These are phyloP conservation scores for Felis catus DNA, from an alignment of 2,113 vertebrate genomes.

Conservation along the genomic window DNA sequence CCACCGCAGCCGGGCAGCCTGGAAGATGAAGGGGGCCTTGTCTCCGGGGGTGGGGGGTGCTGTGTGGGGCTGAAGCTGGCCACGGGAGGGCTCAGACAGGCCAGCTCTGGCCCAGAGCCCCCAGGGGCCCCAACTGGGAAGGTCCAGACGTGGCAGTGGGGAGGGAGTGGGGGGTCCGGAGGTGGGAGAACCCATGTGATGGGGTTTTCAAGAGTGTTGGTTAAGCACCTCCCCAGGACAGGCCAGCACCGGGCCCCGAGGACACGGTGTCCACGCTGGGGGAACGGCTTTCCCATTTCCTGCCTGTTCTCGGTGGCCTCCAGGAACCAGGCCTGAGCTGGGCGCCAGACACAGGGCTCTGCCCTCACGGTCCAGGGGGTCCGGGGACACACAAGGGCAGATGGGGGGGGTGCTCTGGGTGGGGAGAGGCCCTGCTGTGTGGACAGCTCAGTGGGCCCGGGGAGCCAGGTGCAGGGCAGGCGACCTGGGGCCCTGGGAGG, in stretches of 20 bases:
- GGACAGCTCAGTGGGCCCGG: background rate
- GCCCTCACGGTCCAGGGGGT: background rate
- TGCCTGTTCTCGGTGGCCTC: background rate
- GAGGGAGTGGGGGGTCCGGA: background rate
- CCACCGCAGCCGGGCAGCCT: background rate
- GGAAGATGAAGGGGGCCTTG: background rate
- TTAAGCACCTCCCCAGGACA: background rate
- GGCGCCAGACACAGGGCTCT: background rate
- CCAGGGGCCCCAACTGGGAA: background rate
- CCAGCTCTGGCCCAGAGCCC: background rate
- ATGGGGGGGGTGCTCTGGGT: background rate
- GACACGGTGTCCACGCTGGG: accelerated
- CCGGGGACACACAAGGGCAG: background rate
- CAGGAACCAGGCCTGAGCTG: background rate
- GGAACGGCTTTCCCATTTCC: background rate
- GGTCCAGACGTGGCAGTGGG: background rate
- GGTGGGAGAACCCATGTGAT: accelerated
- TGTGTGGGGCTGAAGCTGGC: background rate
- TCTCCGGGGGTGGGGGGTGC: background rate
- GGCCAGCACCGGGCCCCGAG: accelerated
- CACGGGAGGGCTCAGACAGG: background rate
- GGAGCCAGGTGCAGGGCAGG: accelerated
- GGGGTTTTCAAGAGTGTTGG: background rate
- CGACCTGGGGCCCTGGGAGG: accelerated
- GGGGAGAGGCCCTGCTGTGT: background rate